A percentile compares a stretch with the other conserved stretches of the same genome.
phyloP scores from a whole-genome alignment of 2,797 vertebrate genomes.

The Yasuhikotakia modesta region DNA sequence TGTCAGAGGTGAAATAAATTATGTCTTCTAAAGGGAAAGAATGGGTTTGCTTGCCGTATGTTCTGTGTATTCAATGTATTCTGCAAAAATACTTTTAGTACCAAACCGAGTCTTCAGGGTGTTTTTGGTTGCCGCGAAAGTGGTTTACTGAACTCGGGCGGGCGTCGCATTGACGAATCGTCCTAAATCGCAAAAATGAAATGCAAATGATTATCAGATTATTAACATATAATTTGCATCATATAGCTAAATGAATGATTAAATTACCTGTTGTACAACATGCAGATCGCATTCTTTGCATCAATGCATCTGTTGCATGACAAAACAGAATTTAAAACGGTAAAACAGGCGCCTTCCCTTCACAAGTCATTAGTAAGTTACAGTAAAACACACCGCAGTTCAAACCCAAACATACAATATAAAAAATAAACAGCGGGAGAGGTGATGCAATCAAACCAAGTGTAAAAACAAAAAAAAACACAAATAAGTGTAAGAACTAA shows the following conservation, averaged over 20 bases:
- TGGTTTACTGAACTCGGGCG: not conserved
- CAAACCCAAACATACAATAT: too few relatives aligned
- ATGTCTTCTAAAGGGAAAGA: constrained; percentile 22
- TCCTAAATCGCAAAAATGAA: not conserved
- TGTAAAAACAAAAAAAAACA: not conserved
- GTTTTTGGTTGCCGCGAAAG: not conserved
- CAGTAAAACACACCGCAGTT: too few relatives aligned
- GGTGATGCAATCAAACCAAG: not conserved
- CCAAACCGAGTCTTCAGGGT: not conserved
- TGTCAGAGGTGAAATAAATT: constrained; percentile 42
- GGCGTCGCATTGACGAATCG: not conserved
- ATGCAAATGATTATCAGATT: not conserved
- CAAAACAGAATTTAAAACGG: not conserved
- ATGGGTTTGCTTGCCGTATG: constrained; percentile 12
- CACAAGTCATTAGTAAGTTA: too few relatives aligned
- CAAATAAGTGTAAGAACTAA: not conserved
- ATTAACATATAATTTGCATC: not conserved
- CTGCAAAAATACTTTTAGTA: not conserved
- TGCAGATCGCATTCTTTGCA: not conserved
- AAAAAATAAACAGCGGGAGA: not conserved
- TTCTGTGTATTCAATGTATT: constrained; percentile 12
- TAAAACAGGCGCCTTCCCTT: too few relatives aligned
- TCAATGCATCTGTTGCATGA: not conserved
- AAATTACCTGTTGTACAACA: not conserved
- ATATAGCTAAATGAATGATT: too few relatives aligned